Evolutionary conservation across 2,113 vertebrate genomes (phyloP), one percentile per base, ranked within the genome.

Genomic region (Lates calcarifer): DNA sequence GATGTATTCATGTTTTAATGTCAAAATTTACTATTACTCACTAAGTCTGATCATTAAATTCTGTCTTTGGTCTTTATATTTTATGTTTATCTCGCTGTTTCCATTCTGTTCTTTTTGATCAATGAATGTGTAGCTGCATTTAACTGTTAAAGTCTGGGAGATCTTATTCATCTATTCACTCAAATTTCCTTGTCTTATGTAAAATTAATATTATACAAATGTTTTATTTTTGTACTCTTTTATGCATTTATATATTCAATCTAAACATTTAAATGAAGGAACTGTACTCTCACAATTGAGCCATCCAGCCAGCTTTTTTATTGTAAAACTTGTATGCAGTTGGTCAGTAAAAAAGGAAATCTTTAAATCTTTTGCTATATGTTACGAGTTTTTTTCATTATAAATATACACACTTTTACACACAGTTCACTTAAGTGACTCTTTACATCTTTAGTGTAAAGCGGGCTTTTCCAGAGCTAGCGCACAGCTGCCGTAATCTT

Each of bases 221-320:
- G 87, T 90, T 93, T 88, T 94, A 94, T 94, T 94, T 94, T 94
- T 94, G 90, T 94, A 94, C 90, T 90, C 91, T 75, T 90, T 74
- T 60, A 69, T 89, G 81, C 89, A 87, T 92, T 90, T 87, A 62
- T 89, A 78, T 82, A 90, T 83, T 64, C 86, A 83, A 82, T 85
- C 65, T 64, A 82, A 84, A 77, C 75, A 81, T 86, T 89, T 88
- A 86, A 90, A 91, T 87, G 84, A 90, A 91, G 75, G 70, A 88
- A 71, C 18, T 90, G 69, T 89, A 87, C 53, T 79, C 64, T 90
- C 60, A 79, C 77, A 75, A 72, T 65, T 91, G 81, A 90, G 80
- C 87, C 83, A 58, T 65, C 43, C 31, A 80, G 66, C 26, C 58
- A 47, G 22, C 6, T 18, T 79, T 74, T 3, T 87, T 61, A 74